Evolutionary conservation across 2,888 invertebrate genomes (phyloP).

Genomic region (Drosophila parthenogenetica): DNA sequence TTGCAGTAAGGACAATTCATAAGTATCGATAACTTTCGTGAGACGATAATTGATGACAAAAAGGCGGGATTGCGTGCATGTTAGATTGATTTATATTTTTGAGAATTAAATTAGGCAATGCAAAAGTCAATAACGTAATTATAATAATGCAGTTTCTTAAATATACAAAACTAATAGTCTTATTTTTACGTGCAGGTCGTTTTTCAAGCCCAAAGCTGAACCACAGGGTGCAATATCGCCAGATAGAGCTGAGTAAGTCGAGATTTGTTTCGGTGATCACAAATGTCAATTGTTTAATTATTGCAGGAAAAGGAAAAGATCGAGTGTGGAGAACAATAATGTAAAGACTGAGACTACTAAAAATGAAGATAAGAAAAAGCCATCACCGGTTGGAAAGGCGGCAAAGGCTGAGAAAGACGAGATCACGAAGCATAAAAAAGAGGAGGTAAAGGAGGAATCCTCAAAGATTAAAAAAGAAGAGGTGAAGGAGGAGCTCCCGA

Average conservation of each 20-base stretch:
- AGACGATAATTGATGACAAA: slow-evolving; percentile 28
- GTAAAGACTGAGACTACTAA: background rate
- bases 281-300: background rate
- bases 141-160: background rate
- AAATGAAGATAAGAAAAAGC: background rate
- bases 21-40: background rate
- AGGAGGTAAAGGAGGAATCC: slow-evolving; percentile 6
- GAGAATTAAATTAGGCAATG: slow-evolving; percentile 25
- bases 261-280: background rate
- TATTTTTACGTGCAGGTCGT: slow-evolving; percentile 44
- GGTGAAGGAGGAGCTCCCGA: slow-evolving; percentile 1
- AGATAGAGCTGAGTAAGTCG: slow-evolving; percentile 33
- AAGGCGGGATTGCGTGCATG: slow-evolving; percentile 36
- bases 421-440: background rate
- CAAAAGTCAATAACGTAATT: slow-evolving; percentile 72
- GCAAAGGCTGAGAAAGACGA: background rate
- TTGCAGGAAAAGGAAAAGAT: slow-evolving; percentile 6
- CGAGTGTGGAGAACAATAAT: background rate
- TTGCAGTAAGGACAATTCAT: background rate
- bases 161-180: background rate
- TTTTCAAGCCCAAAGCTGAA: slow-evolving; percentile 64
- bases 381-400: background rate
- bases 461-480: background rate
- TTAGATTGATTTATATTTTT: slow-evolving; percentile 9
- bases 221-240: background rate